Evolutionary conservation across 2,888 invertebrate species (phyloP).

Genomic region (Gibbula magus): DNA sequence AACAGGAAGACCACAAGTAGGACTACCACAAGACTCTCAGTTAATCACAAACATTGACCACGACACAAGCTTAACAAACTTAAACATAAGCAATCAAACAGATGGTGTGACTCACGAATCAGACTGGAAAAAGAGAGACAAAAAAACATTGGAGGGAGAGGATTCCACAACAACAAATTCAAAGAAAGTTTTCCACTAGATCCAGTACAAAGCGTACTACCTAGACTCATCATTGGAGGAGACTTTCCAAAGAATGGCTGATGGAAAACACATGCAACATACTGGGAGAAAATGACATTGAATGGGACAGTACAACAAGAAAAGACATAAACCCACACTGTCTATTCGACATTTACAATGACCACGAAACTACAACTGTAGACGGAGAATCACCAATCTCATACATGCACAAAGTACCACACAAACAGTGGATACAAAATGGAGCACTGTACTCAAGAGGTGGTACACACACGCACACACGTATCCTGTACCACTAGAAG

Average conservation of each 20-base stretch:
- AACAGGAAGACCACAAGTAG: not conserved
- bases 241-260: not conserved
- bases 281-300: not conserved
- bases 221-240: not conserved
- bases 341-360: not conserved
- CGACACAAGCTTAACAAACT: not conserved
- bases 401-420: not conserved
- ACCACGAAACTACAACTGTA: not conserved
- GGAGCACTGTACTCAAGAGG: not conserved
- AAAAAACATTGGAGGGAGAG: not conserved
- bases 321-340: not conserved
- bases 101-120: not conserved
- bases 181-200: not conserved
- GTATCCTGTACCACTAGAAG: not conserved
- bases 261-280: not conserved
- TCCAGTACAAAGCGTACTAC: not conserved
- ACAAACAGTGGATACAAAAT: not conserved
- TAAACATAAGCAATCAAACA: not conserved
- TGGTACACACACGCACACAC: not conserved
- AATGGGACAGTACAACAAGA: not conserved
- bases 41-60: not conserved
- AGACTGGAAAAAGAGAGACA: not conserved
- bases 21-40: not conserved
- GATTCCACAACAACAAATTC: not conserved
- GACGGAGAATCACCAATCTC: not conserved